Evolutionary conservation across 2,888 invertebrate species (phyloP), one percentile per base, ranked within the genome.

Genomic region (Plebejus argus): DNA sequence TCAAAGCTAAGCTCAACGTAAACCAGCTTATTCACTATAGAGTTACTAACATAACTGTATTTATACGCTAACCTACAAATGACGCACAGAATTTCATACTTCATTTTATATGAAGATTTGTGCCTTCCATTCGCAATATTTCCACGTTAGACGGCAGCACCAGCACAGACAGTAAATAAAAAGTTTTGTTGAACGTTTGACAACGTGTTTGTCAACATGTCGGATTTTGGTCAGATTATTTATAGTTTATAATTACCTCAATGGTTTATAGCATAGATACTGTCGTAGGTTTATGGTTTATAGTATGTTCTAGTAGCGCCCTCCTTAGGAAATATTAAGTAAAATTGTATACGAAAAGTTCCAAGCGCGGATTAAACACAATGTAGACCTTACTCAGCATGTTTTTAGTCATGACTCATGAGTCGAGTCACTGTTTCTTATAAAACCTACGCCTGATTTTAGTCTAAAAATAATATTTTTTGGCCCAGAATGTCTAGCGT

Each of bases 361-460:
- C 28, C 18, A 28, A 33, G 33, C 33, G 23, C 7, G 58, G 8
- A 58, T 20, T n/a, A 56, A 1, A 66, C 12, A 66, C 7, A 33
- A 66, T 18, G 66, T 33, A 18, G 66, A 66, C 66, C 66, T 66
- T 28, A 66, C 66, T 66, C 66, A 66, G 66, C 66, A 66, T 28
- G 1, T 2, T 28, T 15, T 66, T 33, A 28, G 28, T 66, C 66
- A 28, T 58, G 58, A 58, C 20, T 58, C 58, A 58, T 28, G 66
- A 33, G 66, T 28, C 28, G 2, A 1, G 2, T 66, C 66, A 66
- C 66, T 18, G 15, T 66, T 66, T 66, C 28, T 33, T 28, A 6
- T 33, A 66, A 33, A 1, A 33, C 61, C 61, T 61, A 66, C 66
- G 5, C 66, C 18, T 33, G 18, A 18, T 66, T 33, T 66, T 66